Conservation (phyloP, 1,140 invertebrate genomes). For the Drosophila pseudoobscura region DNA sequence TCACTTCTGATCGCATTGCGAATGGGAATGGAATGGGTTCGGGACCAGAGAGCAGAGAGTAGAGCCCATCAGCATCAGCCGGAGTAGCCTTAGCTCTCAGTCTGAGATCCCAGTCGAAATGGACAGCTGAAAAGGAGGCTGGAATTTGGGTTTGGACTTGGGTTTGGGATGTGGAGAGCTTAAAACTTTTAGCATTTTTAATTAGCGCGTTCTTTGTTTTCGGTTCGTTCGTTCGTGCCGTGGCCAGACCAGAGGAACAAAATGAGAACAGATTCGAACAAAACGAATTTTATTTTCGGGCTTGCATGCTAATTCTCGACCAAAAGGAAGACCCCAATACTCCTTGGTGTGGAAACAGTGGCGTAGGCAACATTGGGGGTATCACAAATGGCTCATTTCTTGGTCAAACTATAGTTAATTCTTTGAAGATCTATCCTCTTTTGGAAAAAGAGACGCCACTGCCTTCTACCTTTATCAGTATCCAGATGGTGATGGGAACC, state of each 20-base stretch:
- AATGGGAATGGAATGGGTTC: slow-evolving; percentile 35
- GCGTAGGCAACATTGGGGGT: neutral
- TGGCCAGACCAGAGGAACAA: slow-evolving; percentile 32
- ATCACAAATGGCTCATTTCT: no score
- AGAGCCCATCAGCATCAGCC: slow-evolving; percentile 51
- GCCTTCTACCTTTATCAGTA: slow-evolving; percentile 2
- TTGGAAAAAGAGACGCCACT: neutral
- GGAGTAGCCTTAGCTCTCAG: slow-evolving; percentile 11
- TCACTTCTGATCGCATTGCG: slow-evolving; percentile 66
- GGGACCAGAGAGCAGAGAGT: neutral
- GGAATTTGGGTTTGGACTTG: slow-evolving; percentile 51
- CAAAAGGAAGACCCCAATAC: slow-evolving; percentile 2
- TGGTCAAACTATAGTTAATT: no score
- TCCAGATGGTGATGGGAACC: slow-evolving; percentile 18
- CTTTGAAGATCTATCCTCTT: neutral
- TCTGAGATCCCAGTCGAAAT: slow-evolving; percentile 41
- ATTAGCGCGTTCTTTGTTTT: slow-evolving; percentile 82
- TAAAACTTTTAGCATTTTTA: slow-evolving; percentile 81
- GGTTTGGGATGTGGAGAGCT: slow-evolving; percentile 48
- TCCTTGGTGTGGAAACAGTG: slow-evolving; percentile 22
- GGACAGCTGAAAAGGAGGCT: slow-evolving; percentile 80
- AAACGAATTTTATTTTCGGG: slow-evolving; percentile 42
- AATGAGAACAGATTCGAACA: slow-evolving; percentile 52
- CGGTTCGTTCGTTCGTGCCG: slow-evolving; percentile 68
- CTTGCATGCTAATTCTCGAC: slow-evolving; percentile 44